Percentiles rank a stretch among this genome's conserved stretches.
These are phyloP conservation scores for Bettongia penicillata DNA, from an alignment of 2,113 vertebrate genomes.

Conservation along the genomic window DNA sequence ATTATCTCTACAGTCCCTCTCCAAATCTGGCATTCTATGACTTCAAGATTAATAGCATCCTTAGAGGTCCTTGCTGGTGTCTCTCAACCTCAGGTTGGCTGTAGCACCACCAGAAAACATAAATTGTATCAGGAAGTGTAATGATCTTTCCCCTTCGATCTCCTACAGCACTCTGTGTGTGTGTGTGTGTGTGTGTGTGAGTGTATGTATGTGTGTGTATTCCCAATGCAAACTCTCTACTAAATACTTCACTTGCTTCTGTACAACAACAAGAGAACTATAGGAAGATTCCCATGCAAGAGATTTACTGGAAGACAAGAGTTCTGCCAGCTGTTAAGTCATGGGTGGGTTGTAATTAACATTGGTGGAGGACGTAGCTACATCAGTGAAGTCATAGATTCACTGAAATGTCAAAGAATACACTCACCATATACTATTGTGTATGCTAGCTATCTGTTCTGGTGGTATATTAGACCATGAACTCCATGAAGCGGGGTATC, in stretches of 20 bases:
- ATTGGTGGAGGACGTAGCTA: neutral
- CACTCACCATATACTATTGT: neutral
- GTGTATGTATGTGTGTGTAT: too few relatives aligned
- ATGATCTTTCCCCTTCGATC: neutral
- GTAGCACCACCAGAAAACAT: neutral
- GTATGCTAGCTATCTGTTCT: neutral
- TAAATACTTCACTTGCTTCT: neutral
- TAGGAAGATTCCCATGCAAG: neutral
- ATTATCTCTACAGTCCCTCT: neutral
- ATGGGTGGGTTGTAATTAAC: neutral
- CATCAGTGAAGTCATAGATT: neutral
- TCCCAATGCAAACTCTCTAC: neutral
- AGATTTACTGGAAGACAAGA: neutral
- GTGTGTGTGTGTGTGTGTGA: too few relatives aligned
- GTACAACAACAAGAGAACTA: neutral
- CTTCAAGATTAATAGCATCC: neutral
- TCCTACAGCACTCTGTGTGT: neutral
- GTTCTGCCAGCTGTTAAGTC: neutral
- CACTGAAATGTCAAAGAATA: neutral
- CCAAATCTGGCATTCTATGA: neutral
- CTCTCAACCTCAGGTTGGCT: neutral
- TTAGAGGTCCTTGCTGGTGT: neutral
- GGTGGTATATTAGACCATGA: neutral
- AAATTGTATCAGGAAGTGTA: neutral
- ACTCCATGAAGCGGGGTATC: neutral